A percentile compares a stretch with the other conserved stretches of the same genome.
Evolutionary conservation across 2,797 vertebrate genomes (phyloP).

Genomic region (Pteropus rufus): DNA sequence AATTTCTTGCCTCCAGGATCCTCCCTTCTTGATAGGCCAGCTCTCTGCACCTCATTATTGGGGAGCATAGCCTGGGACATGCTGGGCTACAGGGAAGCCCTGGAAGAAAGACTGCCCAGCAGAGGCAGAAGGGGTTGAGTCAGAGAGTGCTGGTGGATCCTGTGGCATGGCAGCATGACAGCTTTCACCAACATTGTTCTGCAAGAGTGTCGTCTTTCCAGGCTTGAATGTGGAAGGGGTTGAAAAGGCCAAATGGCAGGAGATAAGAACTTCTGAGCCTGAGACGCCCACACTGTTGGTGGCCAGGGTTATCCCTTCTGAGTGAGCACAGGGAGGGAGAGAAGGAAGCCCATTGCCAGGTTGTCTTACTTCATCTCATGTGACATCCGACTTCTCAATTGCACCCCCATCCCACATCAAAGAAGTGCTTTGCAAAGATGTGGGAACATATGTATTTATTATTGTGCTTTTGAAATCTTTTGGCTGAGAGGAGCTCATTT

Average conservation of each 20-base stretch:
- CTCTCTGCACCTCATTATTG: fast-evolving
- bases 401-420: too few species aligned
- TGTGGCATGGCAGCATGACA: fast-evolving
- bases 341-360: background rate
- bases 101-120: background rate
- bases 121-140: background rate
- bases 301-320: background rate
- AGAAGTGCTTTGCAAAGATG: background rate
- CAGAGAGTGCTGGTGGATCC: background rate
- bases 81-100: background rate
- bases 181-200: background rate
- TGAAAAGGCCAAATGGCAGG: background rate
- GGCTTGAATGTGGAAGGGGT: too few species aligned
- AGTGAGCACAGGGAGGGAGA: background rate
- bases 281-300: background rate
- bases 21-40: too few species aligned
- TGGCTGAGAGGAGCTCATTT: background rate
- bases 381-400: background rate
- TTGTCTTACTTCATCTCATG: background rate
- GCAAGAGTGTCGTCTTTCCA: background rate
- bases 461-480: background rate
- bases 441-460: background rate
- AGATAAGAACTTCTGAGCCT: background rate
- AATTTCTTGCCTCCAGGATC: background rate
- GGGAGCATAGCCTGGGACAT: background rate